These are phyloP conservation scores for Halocynthia aurantium DNA, from an alignment of 23 tunicate species.

Conservation along the genomic window DNA sequence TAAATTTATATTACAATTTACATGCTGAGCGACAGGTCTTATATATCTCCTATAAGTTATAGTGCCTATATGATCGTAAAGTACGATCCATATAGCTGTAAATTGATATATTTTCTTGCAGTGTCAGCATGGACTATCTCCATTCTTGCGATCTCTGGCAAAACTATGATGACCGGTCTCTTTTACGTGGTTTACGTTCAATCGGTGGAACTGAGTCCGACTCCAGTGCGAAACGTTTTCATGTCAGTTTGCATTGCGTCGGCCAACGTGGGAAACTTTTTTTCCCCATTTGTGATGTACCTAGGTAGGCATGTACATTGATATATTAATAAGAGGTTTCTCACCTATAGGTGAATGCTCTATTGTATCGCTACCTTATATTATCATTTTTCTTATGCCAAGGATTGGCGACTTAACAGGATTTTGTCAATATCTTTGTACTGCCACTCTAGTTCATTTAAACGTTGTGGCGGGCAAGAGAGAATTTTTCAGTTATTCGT, in stretches of 20 bases:
- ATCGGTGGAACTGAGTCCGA: neutral
- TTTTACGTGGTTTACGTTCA: constrained; percentile 4
- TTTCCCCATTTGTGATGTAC: constrained; percentile 3
- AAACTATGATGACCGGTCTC: constrained; percentile 1
- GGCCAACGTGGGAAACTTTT: neutral
- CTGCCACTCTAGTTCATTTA: too few relatives aligned
- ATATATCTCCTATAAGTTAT: too few relatives aligned
- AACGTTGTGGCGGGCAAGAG: too few relatives aligned
- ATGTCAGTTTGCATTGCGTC: constrained; percentile 2
- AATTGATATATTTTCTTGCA: neutral
- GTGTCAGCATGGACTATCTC: neutral
- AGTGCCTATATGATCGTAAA: too few relatives aligned
- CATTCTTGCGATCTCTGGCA: neutral
- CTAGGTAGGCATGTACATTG: constrained; percentile 4
- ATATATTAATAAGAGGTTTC: neutral
- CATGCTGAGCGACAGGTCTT: too few relatives aligned
- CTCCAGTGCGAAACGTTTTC: neutral
- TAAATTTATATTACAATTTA: neutral
- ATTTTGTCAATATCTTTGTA: too few relatives aligned
- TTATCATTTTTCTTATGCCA: too few relatives aligned
- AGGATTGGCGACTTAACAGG: too few relatives aligned
- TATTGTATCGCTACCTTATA: too few relatives aligned
- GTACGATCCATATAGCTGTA: too few relatives aligned
- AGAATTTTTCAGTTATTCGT: too few relatives aligned
- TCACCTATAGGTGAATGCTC: too few relatives aligned